These are phyloP conservation scores for Drosophila mayri DNA, from an alignment of 1,140 invertebrate species.

Conservation along the genomic window DNA sequence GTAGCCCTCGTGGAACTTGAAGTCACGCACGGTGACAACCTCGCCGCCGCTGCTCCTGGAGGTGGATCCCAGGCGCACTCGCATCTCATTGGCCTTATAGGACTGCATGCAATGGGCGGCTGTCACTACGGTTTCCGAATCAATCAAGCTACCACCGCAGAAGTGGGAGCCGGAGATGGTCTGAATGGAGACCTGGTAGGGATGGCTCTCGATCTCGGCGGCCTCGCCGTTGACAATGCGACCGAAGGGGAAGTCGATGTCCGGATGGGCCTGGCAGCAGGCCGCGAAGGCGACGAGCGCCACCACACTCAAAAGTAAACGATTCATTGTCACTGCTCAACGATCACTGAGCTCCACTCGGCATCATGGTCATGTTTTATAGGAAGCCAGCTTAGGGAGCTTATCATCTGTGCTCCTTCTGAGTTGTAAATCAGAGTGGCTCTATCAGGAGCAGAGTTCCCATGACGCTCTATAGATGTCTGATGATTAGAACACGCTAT, in stretches of 20 bases:
- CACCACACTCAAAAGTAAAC: conserved; percentile 45
- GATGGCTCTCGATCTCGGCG: conserved; percentile 53
- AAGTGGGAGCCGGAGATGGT: conserved; percentile 66
- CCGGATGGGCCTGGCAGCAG: conserved; percentile 35
- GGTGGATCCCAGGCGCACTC: conserved; percentile 69
- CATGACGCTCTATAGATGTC: conserved; percentile 19
- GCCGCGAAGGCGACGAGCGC: conserved; percentile 48
- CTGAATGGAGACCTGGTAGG: conserved; percentile 74
- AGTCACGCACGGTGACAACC: conserved; percentile 48
- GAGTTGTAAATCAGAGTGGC: conserved; percentile 50
- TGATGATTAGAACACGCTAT: conserved; percentile 32
- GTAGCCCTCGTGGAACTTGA: conserved; percentile 70
- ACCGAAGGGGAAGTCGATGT: conserved; percentile 62
- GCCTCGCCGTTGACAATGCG: conserved; percentile 65
- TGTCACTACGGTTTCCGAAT: conserved; percentile 85
- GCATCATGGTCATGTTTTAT: conserved; percentile 33
- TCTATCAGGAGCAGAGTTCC: conserved; percentile 35
- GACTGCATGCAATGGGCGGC: conserved; percentile 87
- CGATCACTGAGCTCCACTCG: conserved; percentile 29
- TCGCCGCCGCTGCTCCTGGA: conserved; percentile 56
- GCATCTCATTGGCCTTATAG: conserved; percentile 36
- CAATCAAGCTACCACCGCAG: conserved; percentile 88
- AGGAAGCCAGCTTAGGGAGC: conserved; percentile 6
- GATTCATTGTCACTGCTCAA: conserved; percentile 57
- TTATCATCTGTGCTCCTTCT: conserved; percentile 40